A percentile compares a stretch with the other conserved stretches of the same genome.
Evolutionary conservation across 2,888 invertebrate genomes (phyloP).

Genomic region (Spodoptera exigua): DNA sequence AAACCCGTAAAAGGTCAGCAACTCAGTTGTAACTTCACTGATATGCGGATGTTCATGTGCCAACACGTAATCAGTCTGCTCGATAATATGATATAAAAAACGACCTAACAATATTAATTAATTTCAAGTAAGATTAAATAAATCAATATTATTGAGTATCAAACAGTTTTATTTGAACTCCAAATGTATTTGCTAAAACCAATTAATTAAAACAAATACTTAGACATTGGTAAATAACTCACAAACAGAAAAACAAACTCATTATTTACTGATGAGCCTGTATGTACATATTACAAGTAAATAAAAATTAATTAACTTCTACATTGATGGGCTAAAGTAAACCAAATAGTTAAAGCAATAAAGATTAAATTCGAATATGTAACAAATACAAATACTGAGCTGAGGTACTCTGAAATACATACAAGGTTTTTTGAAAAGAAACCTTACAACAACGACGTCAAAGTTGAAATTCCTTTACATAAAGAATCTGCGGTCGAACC

Average conservation of each 20-base stretch:
- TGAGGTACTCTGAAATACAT: conserved; percentile 3
- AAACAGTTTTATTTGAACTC: too few relatives aligned
- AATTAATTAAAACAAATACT: conserved; percentile 29
- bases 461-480: conserved; percentile 14
- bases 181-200: too few relatives aligned
- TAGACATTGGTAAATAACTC: conserved; percentile 9
- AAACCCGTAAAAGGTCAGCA: too few relatives aligned
- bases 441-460: conserved; percentile 1
- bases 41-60: too few relatives aligned
- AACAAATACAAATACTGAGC: neutral
- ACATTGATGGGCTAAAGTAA: neutral
- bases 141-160: too few relatives aligned
- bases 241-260: conserved; percentile 1
- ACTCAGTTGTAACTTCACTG: too few relatives aligned
- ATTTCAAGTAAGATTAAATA: too few relatives aligned
- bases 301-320: conserved; percentile 11
- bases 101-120: too few relatives aligned
- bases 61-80: too few relatives aligned
- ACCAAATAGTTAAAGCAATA: neutral
- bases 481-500: neutral
- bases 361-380: conserved; percentile 9
- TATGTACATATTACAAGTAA: conserved; percentile 10
- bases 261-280: conserved; percentile 4
- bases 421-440: conserved; percentile 1
- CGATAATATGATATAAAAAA: too few relatives aligned